phyloP scores from a whole-genome alignment of 1,140 invertebrate genomes.

The Teleogryllus occipitalis region DNA sequence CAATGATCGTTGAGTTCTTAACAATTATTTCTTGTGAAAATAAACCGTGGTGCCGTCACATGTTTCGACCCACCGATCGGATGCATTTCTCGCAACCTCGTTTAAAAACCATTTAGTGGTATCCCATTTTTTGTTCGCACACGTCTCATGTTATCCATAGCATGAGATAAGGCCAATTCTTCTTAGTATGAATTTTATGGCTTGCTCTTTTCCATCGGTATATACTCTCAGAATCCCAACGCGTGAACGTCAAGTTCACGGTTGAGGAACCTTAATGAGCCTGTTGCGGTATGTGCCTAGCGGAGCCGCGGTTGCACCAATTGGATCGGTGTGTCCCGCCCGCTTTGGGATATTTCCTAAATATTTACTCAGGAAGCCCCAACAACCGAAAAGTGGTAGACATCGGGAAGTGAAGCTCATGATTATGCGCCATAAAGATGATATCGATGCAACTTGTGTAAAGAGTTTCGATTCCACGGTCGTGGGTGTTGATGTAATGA shows the following conservation, averaged over 20 bases:
- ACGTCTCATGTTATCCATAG: no score
- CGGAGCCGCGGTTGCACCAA: neutral
- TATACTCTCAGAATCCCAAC: neutral
- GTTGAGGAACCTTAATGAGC: neutral
- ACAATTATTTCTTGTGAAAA: no score
- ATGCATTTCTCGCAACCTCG: no score
- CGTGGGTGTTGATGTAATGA: neutral
- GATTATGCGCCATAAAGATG: conserved; percentile 4
- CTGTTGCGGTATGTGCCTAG: neutral
- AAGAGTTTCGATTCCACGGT: neutral
- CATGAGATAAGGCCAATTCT: neutral
- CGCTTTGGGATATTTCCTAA: neutral
- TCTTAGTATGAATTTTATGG: neutral
- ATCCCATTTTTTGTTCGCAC: no score
- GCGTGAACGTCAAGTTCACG: neutral
- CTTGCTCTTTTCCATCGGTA: neutral
- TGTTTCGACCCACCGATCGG: no score
- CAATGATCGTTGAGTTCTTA: no score
- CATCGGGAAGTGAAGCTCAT: neutral
- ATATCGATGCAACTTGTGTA: neutral
- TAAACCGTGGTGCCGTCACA: no score
- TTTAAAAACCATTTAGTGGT: no score
- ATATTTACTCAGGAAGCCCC: neutral
- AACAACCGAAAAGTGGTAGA: neutral
- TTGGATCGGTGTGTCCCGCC: neutral